phyloP scores from a whole-genome alignment of 2,797 vertebrate genomes.

The Denticeps clupeoides region DNA sequence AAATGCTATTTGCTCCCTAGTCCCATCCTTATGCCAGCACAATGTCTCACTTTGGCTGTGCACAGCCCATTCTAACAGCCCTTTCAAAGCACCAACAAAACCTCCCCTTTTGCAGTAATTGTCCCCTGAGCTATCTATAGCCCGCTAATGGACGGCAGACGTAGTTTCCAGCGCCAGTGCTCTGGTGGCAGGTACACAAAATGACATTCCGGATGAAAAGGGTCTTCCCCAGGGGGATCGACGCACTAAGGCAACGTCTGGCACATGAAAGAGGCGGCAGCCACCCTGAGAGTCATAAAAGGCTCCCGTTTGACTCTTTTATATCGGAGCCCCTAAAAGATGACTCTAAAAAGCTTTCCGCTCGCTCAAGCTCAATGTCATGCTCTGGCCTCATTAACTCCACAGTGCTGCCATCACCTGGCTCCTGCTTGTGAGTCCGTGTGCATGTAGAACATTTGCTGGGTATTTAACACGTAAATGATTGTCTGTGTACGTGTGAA shows the following conservation, averaged over 20 bases:
- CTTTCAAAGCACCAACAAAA: no score
- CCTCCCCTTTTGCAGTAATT: neutral
- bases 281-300: constrained; percentile 22
- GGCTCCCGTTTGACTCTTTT: constrained; percentile 27
- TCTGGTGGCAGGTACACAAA: constrained; percentile 14
- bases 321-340: constrained; percentile 24
- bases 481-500: neutral
- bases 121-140: constrained; percentile 8
- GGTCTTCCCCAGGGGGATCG: constrained; percentile 10
- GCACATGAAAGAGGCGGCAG: constrained; percentile 15
- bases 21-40: no score
- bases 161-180: neutral
- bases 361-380: no score
- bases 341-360: constrained; percentile 20
- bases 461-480: neutral
- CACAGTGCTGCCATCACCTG: constrained; percentile 15
- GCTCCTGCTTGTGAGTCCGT: no score
- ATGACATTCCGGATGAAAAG: constrained; percentile 17
- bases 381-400: constrained; percentile 22
- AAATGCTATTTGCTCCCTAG: no score
- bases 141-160: constrained; percentile 11
- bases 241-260: neutral
- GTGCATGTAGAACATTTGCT: no score
- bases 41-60: no score
- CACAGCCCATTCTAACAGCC: no score